Base-by-base conservation (phyloP, 2,113 vertebrate species). In the Trogon melanurus region DNA sequence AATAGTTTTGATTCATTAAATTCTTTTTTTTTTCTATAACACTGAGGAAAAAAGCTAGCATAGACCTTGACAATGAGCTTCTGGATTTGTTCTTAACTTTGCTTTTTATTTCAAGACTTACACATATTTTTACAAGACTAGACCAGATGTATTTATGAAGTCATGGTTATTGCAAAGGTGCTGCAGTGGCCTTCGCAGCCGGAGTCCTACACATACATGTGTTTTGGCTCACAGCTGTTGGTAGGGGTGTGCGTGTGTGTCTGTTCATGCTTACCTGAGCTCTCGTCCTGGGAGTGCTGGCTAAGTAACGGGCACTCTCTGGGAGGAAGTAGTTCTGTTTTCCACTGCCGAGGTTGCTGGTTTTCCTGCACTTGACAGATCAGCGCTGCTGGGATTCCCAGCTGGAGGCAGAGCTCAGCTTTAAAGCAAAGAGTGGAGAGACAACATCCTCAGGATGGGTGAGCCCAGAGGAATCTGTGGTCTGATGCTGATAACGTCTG, bases 21-120 rank as follows among this genome's bases (percentile, higher is more conserved):
- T 60, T 75, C 4, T 34, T 93, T 36, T 36, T 84, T 92, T 93
- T 94, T 91, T 93, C 93, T 83, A 48, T 75, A 80, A 70, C 69
- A 75, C 30, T 76, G 57, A 38, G 38, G 7, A 82, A 86, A 89
- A 41, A 27, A 17, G 41, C 41, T 41, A 70, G 44, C 34, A 20
- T 13, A 74, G 25, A 85, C 70, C 27, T 76, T 82, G 47, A 67
- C 65, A 61, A 85, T 22, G 21, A 58, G 15, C 32, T 78, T 50
- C 61, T 54, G 10, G 64, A 65, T 88, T 44, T 93, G 29, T 51
- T 45, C 17, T 54, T 66, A 69, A 78, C 38, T 79, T 79, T 64
- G 18, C 19, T 91, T 76, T 75, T 75, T 74, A 72, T 83, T 94
- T 92, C n/a, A 73, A n/a, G 54, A 44, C 29, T 65, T 88, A 57